phyloP scores from a whole-genome alignment of 2,113 vertebrate species.

The Mus spicilegus region DNA sequence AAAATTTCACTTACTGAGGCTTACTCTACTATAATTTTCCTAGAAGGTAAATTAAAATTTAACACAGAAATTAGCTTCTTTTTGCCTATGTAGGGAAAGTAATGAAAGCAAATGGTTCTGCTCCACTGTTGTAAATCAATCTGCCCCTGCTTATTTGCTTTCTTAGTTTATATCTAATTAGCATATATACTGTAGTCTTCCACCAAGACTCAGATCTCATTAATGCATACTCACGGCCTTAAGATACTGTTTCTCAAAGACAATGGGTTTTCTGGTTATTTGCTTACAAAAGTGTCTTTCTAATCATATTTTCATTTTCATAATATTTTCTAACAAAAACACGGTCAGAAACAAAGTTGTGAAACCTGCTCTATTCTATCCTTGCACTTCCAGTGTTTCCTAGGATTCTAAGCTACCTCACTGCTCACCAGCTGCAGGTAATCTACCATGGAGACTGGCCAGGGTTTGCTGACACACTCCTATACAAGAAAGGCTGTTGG shows the following conservation, averaged over 20 bases:
- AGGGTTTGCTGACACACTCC: not conserved
- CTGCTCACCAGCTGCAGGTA: constrained; percentile 1
- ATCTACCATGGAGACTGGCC: not conserved
- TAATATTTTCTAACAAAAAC: constrained; percentile 37
- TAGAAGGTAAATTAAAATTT: constrained; percentile 41
- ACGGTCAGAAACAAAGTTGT: not conserved
- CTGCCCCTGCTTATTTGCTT: not conserved
- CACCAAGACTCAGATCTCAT: constrained; percentile 1
- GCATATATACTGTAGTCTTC: not conserved
- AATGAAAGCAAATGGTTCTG: not conserved
- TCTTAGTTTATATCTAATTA: constrained; percentile 31
- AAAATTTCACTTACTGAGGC: not conserved
- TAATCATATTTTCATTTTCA: not conserved
- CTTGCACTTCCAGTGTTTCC: not conserved
- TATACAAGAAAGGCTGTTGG: not conserved
- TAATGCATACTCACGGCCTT: not conserved
- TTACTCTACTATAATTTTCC: not conserved
- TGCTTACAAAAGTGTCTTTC: constrained; percentile 4
- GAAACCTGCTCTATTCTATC: not conserved
- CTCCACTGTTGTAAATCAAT: not conserved
- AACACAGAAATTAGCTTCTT: not conserved
- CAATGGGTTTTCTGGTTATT: not conserved
- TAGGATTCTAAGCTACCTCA: not conserved
- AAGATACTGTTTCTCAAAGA: not conserved
- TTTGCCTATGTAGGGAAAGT: not conserved